Evolutionary conservation across 2,888 invertebrate species (phyloP).

Genomic region (Dryadula phaetusa): DNA sequence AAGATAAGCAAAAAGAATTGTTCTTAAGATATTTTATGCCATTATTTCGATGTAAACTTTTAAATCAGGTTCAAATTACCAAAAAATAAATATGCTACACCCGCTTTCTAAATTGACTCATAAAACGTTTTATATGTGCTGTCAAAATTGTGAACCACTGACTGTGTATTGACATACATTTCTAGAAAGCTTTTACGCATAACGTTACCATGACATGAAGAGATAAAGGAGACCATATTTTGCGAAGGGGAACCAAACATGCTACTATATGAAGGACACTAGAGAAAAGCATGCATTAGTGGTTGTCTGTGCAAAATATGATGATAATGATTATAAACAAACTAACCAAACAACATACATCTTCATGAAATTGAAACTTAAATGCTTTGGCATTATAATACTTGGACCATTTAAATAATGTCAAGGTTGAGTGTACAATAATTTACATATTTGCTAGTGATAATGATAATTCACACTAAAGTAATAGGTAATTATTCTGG

Average conservation of each 20-base stretch:
- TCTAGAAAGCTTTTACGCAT: constrained; percentile 33
- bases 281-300: background rate
- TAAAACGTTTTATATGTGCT: constrained; percentile 37
- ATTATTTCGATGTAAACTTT: background rate
- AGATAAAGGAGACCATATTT: background rate
- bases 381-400: constrained; percentile 49
- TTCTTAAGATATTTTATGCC: background rate
- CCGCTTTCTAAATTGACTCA: constrained; percentile 45
- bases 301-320: background rate
- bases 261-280: background rate
- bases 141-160: constrained; percentile 41
- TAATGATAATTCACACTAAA: constrained; percentile 53
- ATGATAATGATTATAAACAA: background rate
- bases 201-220: background rate
- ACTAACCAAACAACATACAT: background rate
- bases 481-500: constrained; percentile 51
- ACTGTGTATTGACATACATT: constrained; percentile 40
- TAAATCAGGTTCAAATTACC: constrained; percentile 10
- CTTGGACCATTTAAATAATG: constrained; percentile 62
- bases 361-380: background rate
- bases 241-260: background rate
- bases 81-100: constrained; percentile 26
- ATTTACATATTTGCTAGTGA: constrained; percentile 65
- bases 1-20: background rate
- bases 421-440: constrained; percentile 62